phyloP scores from a whole-genome alignment of 2,888 invertebrate genomes.

The Euplagia quadripunctaria region DNA sequence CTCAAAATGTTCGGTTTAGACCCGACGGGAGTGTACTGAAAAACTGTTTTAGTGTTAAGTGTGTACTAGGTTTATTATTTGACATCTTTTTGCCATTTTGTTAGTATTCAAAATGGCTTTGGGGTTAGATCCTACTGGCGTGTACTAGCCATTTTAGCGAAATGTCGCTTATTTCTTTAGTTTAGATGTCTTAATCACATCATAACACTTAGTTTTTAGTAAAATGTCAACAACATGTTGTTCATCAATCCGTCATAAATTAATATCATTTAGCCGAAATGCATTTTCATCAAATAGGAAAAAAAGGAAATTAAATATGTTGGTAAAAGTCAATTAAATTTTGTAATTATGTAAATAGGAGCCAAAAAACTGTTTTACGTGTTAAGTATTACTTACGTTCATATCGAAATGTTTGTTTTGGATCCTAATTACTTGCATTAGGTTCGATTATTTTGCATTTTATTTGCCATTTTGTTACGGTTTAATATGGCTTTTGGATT shows the following conservation, averaged over 20 bases:
- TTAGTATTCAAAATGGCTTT: slow-evolving; percentile 67
- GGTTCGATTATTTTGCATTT: not conserved
- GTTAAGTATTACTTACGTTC: not conserved
- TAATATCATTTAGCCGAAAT: slow-evolving; percentile 77
- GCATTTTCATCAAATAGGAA: slow-evolving; percentile 80
- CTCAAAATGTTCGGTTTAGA: slow-evolving; percentile 70
- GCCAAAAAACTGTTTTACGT: slow-evolving; percentile 79
- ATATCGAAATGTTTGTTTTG: slow-evolving; percentile 2
- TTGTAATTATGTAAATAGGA: slow-evolving; percentile 74
- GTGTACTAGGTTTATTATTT: slow-evolving; percentile 43
- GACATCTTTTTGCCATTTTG: slow-evolving; percentile 44
- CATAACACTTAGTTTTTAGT: slow-evolving; percentile 29
- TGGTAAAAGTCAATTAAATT: slow-evolving; percentile 49
- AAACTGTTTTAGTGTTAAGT: slow-evolving; percentile 62
- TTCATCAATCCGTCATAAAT: slow-evolving; percentile 73
- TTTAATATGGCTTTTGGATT: slow-evolving; percentile 7
- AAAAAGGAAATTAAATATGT: slow-evolving; percentile 70
- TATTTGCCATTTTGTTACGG: not conserved
- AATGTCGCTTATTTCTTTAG: slow-evolving; percentile 32
- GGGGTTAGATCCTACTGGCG: slow-evolving; percentile 75
- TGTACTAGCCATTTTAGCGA: slow-evolving; percentile 61
- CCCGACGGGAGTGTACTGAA: slow-evolving; percentile 70
- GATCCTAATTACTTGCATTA: slow-evolving; percentile 1
- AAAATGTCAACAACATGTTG: slow-evolving; percentile 66
- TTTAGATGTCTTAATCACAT: slow-evolving; percentile 39